These are phyloP conservation scores for Aspidoscelis tigris DNA, from an alignment of 2,113 vertebrate genomes.

Conservation along the genomic window DNA sequence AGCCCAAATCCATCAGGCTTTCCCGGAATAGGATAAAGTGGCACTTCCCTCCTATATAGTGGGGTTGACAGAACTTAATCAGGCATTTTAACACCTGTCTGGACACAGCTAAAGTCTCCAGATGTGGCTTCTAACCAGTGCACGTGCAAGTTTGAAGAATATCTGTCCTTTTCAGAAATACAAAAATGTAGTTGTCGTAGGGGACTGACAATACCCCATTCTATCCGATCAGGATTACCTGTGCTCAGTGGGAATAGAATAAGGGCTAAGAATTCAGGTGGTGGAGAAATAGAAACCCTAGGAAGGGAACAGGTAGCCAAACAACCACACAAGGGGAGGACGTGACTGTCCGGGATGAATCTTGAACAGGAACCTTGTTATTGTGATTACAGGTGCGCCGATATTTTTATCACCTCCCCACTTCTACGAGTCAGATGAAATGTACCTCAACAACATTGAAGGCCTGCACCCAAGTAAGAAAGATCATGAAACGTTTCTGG, in stretches of 20 bases:
- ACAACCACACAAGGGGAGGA: no score
- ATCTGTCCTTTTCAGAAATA: background rate
- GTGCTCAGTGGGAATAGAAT: background rate
- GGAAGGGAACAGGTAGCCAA: background rate
- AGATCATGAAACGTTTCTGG: conserved; percentile 86
- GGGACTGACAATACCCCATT: background rate
- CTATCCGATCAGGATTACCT: background rate
- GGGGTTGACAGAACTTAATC: no score
- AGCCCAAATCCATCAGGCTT: no score
- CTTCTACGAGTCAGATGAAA: conserved; percentile 92
- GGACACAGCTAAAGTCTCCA: no score
- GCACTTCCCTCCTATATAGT: no score
- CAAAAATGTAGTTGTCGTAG: background rate
- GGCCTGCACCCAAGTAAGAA: conserved; percentile 89
- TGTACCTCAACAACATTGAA: conserved; percentile 78
- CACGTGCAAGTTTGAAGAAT: background rate
- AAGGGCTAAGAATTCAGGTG: no score
- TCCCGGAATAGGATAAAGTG: no score
- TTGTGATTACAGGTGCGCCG: conserved; percentile 82
- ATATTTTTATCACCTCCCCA: conserved; percentile 95
- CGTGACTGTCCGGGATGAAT: no score
- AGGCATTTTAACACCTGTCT: no score
- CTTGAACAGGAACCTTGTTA: conserved; percentile 15
- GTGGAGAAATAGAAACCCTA: no score
- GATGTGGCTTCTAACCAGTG: no score